Conservation (phyloP, 2,888 invertebrate genomes). For the Periphyllus acericola region DNA sequence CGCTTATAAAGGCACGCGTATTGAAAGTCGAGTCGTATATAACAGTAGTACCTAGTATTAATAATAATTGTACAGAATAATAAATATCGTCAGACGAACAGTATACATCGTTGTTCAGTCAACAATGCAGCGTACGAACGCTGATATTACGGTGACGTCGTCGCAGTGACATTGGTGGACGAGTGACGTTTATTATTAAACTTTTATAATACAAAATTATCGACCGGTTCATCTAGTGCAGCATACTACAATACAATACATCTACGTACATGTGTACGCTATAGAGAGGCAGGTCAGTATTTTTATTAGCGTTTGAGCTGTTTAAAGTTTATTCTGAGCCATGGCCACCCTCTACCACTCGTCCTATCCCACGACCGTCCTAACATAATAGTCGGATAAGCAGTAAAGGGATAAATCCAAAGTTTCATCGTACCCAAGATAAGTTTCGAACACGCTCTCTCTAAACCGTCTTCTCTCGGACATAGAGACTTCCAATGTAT, state of each 20-base stretch:
- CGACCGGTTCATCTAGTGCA: neutral
- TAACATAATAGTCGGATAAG: neutral
- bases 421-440: neutral
- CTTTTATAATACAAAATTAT: neutral
- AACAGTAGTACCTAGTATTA: too few relatives aligned
- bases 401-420: neutral
- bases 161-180: neutral
- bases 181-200: neutral
- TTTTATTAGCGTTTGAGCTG: neutral
- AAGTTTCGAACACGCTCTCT: neutral
- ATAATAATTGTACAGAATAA: conserved; percentile 4
- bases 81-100: neutral
- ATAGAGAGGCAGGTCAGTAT: neutral
- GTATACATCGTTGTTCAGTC: neutral
- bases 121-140: neutral
- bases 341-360: neutral
- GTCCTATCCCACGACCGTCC: neutral
- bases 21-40: neutral
- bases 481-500: neutral
- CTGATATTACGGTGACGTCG: neutral
- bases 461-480: neutral
- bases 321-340: neutral
- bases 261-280: neutral
- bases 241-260: neutral
- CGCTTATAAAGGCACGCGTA: neutral